Evolutionary conservation across 1,140 invertebrate genomes (phyloP), one percentile per base, ranked within the genome.

Genomic region (Hyphantria cunea): DNA sequence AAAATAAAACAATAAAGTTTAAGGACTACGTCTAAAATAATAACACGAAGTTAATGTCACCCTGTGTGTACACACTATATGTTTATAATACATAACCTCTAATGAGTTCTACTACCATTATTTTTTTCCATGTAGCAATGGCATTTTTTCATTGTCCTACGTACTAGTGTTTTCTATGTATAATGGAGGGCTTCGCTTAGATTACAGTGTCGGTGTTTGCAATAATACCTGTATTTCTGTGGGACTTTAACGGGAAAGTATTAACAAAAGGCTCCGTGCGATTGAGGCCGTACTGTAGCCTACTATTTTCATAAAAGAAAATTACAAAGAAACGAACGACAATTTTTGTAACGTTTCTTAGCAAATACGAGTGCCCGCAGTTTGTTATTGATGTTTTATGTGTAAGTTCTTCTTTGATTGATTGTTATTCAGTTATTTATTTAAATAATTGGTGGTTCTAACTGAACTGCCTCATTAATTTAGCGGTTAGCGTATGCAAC

Each of bases 161-260:
- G 66, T 78, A 78, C 80, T 76, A 67, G 71, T 80, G 73, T 82
- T 82, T 85, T 84, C 77, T 81, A 80, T 80, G 78, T 76, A 84
- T 89, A 87, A 86, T 87, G 68, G 66, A 41, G 45, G 67, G 68
- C 62, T 64, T 41, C 55, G 47, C 3, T 58, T 66, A 84, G 80
- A 89, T 87, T 87, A 86, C 80, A 89, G 84, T 70, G 72, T 58
- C 50, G 58, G 47, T 63, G 72, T 72, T 74, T 64, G 68, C 70
- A 63, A 70, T 80, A 70, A 84, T 82, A 77, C 74, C 65, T 64
- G 74, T 76, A 59, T 72, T 81, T 81, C 75, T 77, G 74, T 81
- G 73, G 72, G 71, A 76, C 75, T 66, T 63, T 72, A 83, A 82
- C 77, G 76, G 81, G 72, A 78, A 78, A 49, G 64, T 64, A 76